Percentiles rank a stretch among this genome's conserved stretches.
Conservation (phyloP, 2,797 vertebrate genomes). For the Acanthurus tractus region DNA sequence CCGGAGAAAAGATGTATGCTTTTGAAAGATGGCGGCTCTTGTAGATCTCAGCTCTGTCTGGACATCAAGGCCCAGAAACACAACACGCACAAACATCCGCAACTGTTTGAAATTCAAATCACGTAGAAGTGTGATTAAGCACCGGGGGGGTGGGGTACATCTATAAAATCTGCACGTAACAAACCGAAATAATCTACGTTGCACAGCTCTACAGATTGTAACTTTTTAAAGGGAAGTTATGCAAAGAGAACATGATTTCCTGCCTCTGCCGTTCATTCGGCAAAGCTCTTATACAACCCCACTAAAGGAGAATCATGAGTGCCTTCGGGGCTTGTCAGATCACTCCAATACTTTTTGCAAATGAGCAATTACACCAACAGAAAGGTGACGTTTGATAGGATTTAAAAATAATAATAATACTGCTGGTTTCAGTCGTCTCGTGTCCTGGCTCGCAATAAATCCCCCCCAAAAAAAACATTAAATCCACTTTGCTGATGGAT, state of each 20-base stretch:
- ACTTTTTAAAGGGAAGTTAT: neutral
- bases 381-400: conserved; percentile 47
- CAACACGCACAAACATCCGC: neutral
- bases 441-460: conserved; percentile 6
- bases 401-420: conserved; percentile 9
- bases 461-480: conserved; percentile 14
- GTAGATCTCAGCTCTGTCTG: too few relatives aligned
- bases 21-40: neutral
- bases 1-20: neutral
- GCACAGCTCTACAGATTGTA: neutral
- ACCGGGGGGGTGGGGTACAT: neutral
- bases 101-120: neutral
- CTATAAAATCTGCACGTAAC: neutral
- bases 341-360: conserved; percentile 39
- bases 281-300: conserved; percentile 2
- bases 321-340: conserved; percentile 50
- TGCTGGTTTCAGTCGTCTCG: conserved; percentile 26
- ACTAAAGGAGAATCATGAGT: neutral
- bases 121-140: neutral
- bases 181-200: neutral
- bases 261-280: conserved; percentile 8
- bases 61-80: neutral
- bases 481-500: conserved; percentile 48
- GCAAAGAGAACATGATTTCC: neutral
- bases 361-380: conserved; percentile 39